Conservation (phyloP, 2,888 invertebrate genomes). For the Lasioglossum figueresi region DNA sequence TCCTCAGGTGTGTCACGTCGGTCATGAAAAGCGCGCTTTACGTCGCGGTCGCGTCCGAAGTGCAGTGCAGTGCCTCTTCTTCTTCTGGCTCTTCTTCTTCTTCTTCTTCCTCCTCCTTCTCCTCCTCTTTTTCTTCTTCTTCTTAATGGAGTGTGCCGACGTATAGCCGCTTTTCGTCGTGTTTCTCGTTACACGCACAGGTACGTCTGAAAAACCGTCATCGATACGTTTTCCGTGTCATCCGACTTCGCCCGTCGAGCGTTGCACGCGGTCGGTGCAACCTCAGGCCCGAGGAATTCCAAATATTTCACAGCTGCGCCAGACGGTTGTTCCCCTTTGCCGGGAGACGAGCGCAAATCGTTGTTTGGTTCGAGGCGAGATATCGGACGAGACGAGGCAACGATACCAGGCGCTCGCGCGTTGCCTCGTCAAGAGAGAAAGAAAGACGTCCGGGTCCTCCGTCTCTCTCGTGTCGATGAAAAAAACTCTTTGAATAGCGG, state of each 20-base stretch:
- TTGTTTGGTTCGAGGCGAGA: background rate
- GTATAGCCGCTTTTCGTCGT: slow-evolving; percentile 68
- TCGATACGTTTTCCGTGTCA: background rate
- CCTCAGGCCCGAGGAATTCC: background rate
- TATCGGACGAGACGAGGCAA: background rate
- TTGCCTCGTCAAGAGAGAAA: background rate
- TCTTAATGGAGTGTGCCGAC: slow-evolving; percentile 72
- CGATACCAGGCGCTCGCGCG: background rate
- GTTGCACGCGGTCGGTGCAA: background rate
- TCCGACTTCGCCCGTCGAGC: background rate
- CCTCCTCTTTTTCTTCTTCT: background rate
- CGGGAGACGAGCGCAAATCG: background rate
- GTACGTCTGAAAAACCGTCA: slow-evolving; percentile 59
- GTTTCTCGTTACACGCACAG: slow-evolving; percentile 76
- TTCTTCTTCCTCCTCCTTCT: slow-evolving; percentile 22
- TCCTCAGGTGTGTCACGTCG: slow-evolving; percentile 40
- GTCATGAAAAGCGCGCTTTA: slow-evolving; percentile 65
- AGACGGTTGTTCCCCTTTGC: background rate
- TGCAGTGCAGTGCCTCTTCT: slow-evolving; percentile 70
- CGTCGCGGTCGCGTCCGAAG: slow-evolving; percentile 55
- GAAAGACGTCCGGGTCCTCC: background rate
- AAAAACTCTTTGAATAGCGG: slow-evolving; percentile 6
- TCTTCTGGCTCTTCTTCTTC: background rate
- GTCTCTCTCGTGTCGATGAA: background rate
- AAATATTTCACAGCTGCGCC: background rate